phyloP scores from a whole-genome alignment of 2,113 vertebrate species.

The Jaculus jaculus region DNA sequence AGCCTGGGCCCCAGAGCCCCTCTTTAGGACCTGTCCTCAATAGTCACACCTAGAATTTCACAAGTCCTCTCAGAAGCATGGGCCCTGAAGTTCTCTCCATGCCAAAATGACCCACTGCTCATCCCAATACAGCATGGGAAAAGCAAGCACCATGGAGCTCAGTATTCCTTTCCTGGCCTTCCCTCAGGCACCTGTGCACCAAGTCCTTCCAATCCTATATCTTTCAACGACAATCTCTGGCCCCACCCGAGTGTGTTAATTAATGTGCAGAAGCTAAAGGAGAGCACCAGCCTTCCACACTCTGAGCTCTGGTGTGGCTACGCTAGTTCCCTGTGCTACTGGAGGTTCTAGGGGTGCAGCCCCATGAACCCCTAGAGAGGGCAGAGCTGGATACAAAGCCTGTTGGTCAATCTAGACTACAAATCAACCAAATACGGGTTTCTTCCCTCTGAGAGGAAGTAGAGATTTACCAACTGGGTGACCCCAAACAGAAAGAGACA shows the following conservation, averaged over 20 bases:
- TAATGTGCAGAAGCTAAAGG: neutral
- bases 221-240: neutral
- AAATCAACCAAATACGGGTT: slow-evolving; percentile 39
- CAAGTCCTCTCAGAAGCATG: neutral
- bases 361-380: neutral
- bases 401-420: slow-evolving; percentile 29
- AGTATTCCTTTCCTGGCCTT: neutral
- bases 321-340: neutral
- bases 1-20: neutral
- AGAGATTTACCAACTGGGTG: slow-evolving; percentile 36
- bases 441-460: slow-evolving; percentile 47
- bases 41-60: neutral
- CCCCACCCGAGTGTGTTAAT: neutral
- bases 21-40: neutral
- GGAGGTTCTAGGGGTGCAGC: neutral
- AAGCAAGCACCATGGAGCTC: too few relatives aligned
- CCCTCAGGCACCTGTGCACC: neutral
- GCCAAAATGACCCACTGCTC: neutral
- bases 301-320: neutral
- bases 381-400: neutral
- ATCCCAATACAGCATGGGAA: neutral
- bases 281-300: neutral
- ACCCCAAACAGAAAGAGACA: slow-evolving; percentile 72
- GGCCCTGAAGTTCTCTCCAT: neutral
- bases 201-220: neutral